Conservation (phyloP, 2,113 vertebrate species). For the Myiopsitta monachus region DNA sequence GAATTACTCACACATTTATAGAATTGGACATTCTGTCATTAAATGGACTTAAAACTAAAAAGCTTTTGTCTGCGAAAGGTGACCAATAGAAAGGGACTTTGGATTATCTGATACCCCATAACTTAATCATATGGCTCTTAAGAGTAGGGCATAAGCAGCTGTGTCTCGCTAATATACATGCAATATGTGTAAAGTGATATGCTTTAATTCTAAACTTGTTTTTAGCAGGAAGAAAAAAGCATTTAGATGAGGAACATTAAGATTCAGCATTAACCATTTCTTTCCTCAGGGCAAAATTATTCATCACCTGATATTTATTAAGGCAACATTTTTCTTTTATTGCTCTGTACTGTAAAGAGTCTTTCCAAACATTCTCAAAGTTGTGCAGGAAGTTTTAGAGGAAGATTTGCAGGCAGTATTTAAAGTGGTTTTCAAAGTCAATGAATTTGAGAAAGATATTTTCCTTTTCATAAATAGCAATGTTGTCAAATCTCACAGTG, state of each 20-base stretch:
- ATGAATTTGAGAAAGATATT: neutral
- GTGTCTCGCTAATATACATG: slow-evolving; percentile 97
- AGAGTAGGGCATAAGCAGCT: slow-evolving; percentile 96
- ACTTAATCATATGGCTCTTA: slow-evolving; percentile 99
- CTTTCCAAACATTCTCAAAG: slow-evolving; percentile 67
- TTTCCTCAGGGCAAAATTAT: slow-evolving; percentile 78
- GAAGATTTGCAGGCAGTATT: neutral
- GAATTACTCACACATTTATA: slow-evolving; percentile 96
- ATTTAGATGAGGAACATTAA: slow-evolving; percentile 94
- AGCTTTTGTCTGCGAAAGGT: slow-evolving; percentile 82
- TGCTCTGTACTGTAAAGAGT: slow-evolving; percentile 52
- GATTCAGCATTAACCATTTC: slow-evolving; percentile 83
- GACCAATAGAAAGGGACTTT: slow-evolving; percentile 82
- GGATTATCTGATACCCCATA: slow-evolving; percentile 98
- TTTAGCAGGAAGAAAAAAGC: slow-evolving; percentile 94
- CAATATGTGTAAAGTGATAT: slow-evolving; percentile 99
- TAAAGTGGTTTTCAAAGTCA: neutral
- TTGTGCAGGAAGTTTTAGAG: slow-evolving; percentile 50
- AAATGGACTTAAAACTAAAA: slow-evolving; percentile 98
- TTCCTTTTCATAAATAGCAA: neutral
- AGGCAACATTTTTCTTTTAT: slow-evolving; percentile 68
- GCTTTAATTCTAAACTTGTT: slow-evolving; percentile 97
- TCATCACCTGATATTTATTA: slow-evolving; percentile 82
- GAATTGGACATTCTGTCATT: slow-evolving; percentile 95
- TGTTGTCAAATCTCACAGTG: neutral